Evolutionary conservation across 2,888 invertebrate genomes (phyloP).

Genomic region (Caenorhabditis drosophilae): DNA sequence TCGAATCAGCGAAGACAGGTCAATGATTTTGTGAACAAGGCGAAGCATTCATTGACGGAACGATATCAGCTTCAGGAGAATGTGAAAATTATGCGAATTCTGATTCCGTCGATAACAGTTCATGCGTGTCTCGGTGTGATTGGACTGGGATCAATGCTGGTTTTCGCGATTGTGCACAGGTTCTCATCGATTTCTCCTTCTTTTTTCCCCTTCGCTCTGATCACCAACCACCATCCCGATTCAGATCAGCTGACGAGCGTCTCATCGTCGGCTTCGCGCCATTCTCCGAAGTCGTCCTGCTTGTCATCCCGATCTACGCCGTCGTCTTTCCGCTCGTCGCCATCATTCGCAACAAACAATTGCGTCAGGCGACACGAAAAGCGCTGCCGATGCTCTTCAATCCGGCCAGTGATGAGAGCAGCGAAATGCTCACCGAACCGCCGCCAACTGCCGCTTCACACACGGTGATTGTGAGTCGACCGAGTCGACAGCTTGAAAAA

Average conservation of each 20-base stretch:
- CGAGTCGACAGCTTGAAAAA: conserved; percentile 37
- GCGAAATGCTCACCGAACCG: conserved; percentile 19
- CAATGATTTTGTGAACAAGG: conserved; percentile 53
- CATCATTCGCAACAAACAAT: conserved; percentile 38
- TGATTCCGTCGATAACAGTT: conserved; percentile 50
- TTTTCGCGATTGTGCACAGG: conserved; percentile 39
- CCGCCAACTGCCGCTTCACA: conserved; percentile 9
- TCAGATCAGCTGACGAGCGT: conserved; percentile 30
- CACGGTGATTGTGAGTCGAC: conserved; percentile 19
- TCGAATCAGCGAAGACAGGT: conserved; percentile 43
- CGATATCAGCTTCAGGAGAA: conserved; percentile 54
- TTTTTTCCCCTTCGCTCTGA: no score
- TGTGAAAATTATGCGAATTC: conserved; percentile 46
- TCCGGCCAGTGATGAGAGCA: conserved; percentile 15
- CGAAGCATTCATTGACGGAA: conserved; percentile 50
- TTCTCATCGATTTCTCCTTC: conserved; percentile 4
- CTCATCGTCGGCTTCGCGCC: conserved; percentile 46
- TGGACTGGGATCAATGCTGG: conserved; percentile 45
- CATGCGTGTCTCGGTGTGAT: conserved; percentile 44
- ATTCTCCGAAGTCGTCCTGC: conserved; percentile 49
- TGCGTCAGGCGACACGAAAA: conserved; percentile 38
- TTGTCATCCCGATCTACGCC: conserved; percentile 49
- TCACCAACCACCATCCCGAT: no score
- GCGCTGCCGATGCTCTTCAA: conserved; percentile 46
- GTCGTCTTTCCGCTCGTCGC: conserved; percentile 48